Percentiles rank a stretch among this genome's conserved stretches.
Conservation (phyloP, 2,113 vertebrate genomes). For the Pteropus alecto region DNA sequence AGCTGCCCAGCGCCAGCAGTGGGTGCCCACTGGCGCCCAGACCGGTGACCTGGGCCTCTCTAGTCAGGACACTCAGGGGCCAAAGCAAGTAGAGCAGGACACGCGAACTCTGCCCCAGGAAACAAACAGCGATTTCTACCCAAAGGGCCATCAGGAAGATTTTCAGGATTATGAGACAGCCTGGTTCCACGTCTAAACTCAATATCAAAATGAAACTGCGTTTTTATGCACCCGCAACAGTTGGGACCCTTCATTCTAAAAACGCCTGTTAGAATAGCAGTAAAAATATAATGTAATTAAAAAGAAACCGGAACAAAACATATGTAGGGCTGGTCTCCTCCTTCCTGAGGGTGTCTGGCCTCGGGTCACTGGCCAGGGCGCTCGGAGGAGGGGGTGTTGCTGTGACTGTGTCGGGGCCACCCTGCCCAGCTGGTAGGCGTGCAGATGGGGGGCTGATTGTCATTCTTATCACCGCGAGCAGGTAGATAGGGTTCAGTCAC, state of each 20-base stretch:
- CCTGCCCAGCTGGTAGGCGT: not conserved
- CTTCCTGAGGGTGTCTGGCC: not conserved
- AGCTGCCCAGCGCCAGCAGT: no score
- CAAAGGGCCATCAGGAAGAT: not conserved
- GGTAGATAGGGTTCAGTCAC: no score
- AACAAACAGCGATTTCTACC: no score
- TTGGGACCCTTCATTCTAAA: not conserved
- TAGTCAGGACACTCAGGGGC: no score
- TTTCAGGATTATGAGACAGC: not conserved
- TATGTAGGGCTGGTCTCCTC: not conserved
- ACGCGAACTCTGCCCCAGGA: no score
- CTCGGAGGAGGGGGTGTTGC: not conserved
- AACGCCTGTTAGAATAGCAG: not conserved
- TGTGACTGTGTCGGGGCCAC: not conserved
- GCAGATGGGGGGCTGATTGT: no score
- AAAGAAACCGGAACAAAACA: not conserved
- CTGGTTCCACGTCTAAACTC: not conserved
- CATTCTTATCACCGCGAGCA: no score
- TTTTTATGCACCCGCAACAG: not conserved
- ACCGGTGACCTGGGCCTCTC: no score
- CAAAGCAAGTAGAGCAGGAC: no score
- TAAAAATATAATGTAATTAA: not conserved
- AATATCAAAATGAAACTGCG: fast-evolving
- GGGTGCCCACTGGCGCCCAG: no score
- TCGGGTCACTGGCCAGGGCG: no score